Percentiles rank a stretch among this genome's conserved stretches.
phyloP scores from a whole-genome alignment of 2,888 invertebrate species.

The Lissonota sp. region DNA sequence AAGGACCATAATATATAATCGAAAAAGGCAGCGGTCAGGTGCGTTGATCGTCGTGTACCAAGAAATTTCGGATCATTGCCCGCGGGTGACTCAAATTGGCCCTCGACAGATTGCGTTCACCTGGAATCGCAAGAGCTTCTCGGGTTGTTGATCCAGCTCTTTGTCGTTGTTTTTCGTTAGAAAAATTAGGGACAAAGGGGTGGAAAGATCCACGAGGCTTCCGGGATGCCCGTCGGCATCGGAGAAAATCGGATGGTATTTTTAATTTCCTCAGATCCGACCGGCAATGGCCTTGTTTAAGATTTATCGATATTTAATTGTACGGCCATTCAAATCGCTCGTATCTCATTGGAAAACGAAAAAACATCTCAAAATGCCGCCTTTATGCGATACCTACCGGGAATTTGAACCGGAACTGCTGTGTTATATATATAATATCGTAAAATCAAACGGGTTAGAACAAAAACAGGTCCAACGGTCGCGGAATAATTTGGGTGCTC shows the following conservation, averaged over 20 bases:
- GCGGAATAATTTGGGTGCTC: constrained; percentile 9
- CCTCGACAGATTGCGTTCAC: constrained; percentile 17
- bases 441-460: constrained; percentile 30
- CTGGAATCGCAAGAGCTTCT: constrained; percentile 1
- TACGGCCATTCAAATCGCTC: not conserved
- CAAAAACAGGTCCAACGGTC: constrained; percentile 24
- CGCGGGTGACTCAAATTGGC: constrained; percentile 3
- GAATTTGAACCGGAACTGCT: constrained; percentile 19
- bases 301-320: constrained; percentile 31
- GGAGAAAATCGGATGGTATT: no score
- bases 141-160: constrained; percentile 8
- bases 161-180: no score
- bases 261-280: no score
- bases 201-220: no score
- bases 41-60: not conserved
- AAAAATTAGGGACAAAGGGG: no score
- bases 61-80: not conserved
- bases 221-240: no score
- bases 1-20: no score
- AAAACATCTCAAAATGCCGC: constrained; percentile 10
- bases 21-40: not conserved
- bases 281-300: constrained; percentile 39
- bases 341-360: constrained; percentile 22
- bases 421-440: not conserved
- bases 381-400: not conserved